Base-by-base conservation (phyloP, 1,140 invertebrate genomes). In the Colletes gigas region DNA sequence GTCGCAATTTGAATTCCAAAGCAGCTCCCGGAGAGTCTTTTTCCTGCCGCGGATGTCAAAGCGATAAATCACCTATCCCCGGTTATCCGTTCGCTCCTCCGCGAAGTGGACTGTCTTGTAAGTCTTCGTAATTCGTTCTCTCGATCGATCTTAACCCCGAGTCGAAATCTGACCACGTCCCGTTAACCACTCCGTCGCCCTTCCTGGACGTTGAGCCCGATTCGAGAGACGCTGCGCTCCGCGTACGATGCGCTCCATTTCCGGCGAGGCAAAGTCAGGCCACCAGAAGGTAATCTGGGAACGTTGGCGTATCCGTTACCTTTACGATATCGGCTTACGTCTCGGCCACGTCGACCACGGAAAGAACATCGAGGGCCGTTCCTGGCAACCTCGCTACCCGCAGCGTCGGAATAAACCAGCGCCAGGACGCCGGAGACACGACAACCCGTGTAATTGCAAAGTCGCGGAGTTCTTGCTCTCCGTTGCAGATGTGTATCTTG, bases 1-100 rank as follows among this genome's bases (percentile, higher is more conserved):
- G 50, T 73, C 60, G 19, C 60, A 14, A 79, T 79, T 79, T 79
- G 70, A 79, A 79, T 79, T 79, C 77, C 70, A 73, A 79, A 79
- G 70, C 30, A 65, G 60, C 50, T 73, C 44, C 15, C 69, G 9
- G 77, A n/a, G 19, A 50, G 50, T 55, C 70, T 41, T 50, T 65
- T 57, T 66, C 60, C 70, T 19, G 10, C 14, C 47, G 30, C 39
- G 44, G 47, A 71, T 70, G 57, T 60, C 44, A 62, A 55, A 50
- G 69, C 69, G 14, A 79, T 79, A 79, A 79, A 72, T 79, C 70
- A 79, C 39, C 60, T n/a, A 41, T n/a, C 41, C 12, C 44, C 39
- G 21, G 50, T 79, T 73, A 79, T 66, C 77, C 17, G n/a, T 17
- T 47, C 14, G 17, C 54, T 10, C 10, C 14, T 59, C 62, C 17